phyloP scores from a whole-genome alignment of 2,888 invertebrate genomes.

The Trimorus sp. region DNA sequence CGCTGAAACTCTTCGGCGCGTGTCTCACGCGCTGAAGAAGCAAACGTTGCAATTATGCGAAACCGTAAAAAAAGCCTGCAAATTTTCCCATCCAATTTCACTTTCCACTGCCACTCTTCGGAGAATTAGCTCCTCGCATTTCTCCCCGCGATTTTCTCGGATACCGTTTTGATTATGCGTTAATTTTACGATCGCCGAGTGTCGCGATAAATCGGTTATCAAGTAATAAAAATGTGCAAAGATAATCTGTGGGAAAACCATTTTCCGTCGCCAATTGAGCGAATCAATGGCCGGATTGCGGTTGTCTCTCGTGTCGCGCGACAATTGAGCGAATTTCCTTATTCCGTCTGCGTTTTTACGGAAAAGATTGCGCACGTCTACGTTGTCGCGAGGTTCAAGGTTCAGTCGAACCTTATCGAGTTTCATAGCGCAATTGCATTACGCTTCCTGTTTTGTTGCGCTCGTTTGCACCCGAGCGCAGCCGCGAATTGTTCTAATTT shows the following conservation, averaged over 20 bases:
- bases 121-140: too few species aligned
- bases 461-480: slow-evolving; percentile 5
- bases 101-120: too few species aligned
- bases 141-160: too few species aligned
- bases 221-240: too few species aligned
- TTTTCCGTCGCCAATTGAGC: too few species aligned
- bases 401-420: slow-evolving; percentile 50
- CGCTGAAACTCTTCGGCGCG: background rate
- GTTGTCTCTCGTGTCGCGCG: slow-evolving; percentile 8
- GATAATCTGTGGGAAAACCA: too few species aligned
- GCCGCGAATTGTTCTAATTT: slow-evolving; percentile 46
- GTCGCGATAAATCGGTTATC: too few species aligned
- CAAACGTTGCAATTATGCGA: background rate
- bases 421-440: slow-evolving; percentile 55
- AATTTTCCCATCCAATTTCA: too few species aligned
- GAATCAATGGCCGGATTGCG: background rate
- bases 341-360: background rate
- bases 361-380: too few species aligned
- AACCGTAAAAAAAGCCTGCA: too few species aligned
- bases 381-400: slow-evolving; percentile 47
- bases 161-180: too few species aligned
- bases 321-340: slow-evolving; percentile 18
- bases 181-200: too few species aligned
- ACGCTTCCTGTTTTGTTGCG: slow-evolving; percentile 52
- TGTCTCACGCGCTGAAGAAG: background rate